Base-by-base conservation (phyloP, 1,140 invertebrate genomes). In the Macrostomum lignano region DNA sequence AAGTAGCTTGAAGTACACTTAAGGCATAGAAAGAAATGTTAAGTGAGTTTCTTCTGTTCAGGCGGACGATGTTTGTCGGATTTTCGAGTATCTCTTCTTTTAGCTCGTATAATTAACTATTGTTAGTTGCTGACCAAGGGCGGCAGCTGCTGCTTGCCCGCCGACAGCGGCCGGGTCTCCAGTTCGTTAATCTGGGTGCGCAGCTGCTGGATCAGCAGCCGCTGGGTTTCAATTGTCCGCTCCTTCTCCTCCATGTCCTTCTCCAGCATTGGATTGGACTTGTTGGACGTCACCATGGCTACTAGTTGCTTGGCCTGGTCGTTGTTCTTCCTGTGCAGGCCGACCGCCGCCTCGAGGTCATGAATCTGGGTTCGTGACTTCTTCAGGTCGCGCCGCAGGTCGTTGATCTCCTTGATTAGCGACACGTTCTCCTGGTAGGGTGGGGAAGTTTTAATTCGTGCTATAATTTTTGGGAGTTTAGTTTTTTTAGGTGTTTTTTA, bases 391-490 rank as follows among this genome's bases (percentile, higher is more conserved):
- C 62, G 60, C 20, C 71, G 62, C 15, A 74, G 44, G 35, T 64
- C 63, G 46, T 74, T 74, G 15, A 74, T 66, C 51, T 78, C 74
- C 3, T 64, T 55, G 6, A 79, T 58, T 7, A 79, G 58, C 2
- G 61, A 55, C 13, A 70, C 65, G 49, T 78, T 79, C 44, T 79
- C 72, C 54, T 74, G 55, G 7, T 6, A 34, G 7, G 7, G 7
- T 22, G 3, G 14, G 25, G 5, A 23, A 34, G 21, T 23, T 10
- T 22, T 15, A 35, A 23, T 34, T 19, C 9, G 10, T n/a, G n/a
- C n/a, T n/a, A n/a, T n/a, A n/a, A n/a, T n/a, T n/a, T n/a, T n/a
- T n/a, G n/a, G n/a, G n/a, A n/a, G n/a, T n/a, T n/a, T n/a, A n/a
- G n/a, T n/a, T n/a, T n/a, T n/a, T n/a, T n/a, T n/a, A n/a, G n/a